Percentiles rank a stretch among this genome's conserved stretches.
phyloP scores from a whole-genome alignment of 2,888 invertebrate species.

The Zelleria hepariella region DNA sequence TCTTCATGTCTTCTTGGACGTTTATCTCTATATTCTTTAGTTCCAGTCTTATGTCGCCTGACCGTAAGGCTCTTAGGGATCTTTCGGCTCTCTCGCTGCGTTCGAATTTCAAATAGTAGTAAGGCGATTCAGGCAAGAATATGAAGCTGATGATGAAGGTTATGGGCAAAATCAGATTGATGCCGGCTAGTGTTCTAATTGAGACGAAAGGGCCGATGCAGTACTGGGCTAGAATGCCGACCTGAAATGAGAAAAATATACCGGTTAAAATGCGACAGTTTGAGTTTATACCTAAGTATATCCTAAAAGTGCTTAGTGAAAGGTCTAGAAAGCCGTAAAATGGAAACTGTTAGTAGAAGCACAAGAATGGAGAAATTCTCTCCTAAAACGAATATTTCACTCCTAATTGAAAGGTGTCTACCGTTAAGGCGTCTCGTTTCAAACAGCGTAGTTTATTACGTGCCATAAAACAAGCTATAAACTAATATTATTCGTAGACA shows the following conservation, averaged over 20 bases:
- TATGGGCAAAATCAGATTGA: slow-evolving; percentile 71
- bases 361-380: not conserved
- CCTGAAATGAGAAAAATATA: slow-evolving; percentile 40
- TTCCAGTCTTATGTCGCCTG: slow-evolving; percentile 65
- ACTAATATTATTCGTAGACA: not conserved
- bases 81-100: slow-evolving; percentile 68
- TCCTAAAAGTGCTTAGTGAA: not conserved
- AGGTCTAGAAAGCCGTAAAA: not conserved
- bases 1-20: slow-evolving; percentile 67
- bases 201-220: slow-evolving; percentile 72
- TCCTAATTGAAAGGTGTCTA: not conserved
- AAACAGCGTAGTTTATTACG: not conserved
- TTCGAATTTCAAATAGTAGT: slow-evolving; percentile 68
- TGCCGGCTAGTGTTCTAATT: slow-evolving; percentile 64
- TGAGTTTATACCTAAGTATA: not conserved
- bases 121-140: slow-evolving; percentile 79
- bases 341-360: not conserved
- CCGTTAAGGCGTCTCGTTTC: not conserved
- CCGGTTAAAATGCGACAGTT: not conserved
- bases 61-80: slow-evolving; percentile 73
- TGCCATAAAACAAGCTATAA: not conserved
- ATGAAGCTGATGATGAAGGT: slow-evolving; percentile 69
- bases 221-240: slow-evolving; percentile 75
- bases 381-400: not conserved
- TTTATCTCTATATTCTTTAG: slow-evolving; percentile 69